A percentile compares a stretch with the other conserved stretches of the same genome.
phyloP scores from a whole-genome alignment of 2,888 invertebrate genomes.

The Deilephila porcellus region DNA sequence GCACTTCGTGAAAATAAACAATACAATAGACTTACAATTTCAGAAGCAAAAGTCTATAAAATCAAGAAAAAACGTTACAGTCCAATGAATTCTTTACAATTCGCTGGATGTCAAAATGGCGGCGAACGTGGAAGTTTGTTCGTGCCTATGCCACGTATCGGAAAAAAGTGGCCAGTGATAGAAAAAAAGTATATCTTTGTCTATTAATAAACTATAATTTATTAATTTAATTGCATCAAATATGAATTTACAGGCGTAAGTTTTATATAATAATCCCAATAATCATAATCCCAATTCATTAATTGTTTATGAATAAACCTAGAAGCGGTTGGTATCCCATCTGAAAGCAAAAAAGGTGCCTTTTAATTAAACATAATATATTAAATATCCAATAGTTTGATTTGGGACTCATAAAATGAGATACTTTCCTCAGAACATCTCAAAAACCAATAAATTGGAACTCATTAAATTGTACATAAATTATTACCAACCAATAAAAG shows the following conservation, averaged over 20 bases:
- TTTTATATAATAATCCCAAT: no score
- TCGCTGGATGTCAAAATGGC: conserved; percentile 92
- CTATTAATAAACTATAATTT: conserved; percentile 7
- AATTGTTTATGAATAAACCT: no score
- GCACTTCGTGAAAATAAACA: conserved; percentile 33
- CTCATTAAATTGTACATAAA: no score
- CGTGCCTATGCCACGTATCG: conserved; percentile 93
- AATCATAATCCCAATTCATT: no score
- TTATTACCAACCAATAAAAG: no score
- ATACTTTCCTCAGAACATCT: no score
- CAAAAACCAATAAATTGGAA: no score
- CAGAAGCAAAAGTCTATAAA: conserved; percentile 82
- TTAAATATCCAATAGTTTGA: no score
- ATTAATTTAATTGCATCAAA: not conserved
- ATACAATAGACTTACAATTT: conserved; percentile 78
- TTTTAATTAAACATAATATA: no score
- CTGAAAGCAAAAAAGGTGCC: no score
- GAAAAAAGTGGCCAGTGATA: conserved; percentile 78
- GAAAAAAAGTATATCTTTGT: conserved; percentile 43
- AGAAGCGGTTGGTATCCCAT: no score
- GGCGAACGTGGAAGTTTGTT: conserved; percentile 91
- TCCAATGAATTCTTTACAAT: conserved; percentile 88
- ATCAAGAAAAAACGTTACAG: conserved; percentile 87
- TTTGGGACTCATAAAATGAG: no score
- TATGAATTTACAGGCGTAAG: conserved; percentile 10